Base-by-base conservation (phyloP, 2,797 vertebrate genomes). In the Sebastes steindachneri region DNA sequence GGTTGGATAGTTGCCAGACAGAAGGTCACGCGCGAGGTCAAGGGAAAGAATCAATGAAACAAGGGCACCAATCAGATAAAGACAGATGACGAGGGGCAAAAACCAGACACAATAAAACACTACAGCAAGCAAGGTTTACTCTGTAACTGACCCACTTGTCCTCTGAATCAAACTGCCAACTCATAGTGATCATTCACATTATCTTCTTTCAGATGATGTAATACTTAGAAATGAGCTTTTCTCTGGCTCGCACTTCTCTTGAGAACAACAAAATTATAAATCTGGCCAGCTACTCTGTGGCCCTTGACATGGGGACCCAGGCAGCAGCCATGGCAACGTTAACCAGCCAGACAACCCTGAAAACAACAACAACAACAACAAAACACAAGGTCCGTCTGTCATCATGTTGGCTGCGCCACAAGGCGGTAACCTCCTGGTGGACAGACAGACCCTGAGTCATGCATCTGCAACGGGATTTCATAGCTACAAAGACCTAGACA, bases 271-370 rank as follows among this genome's bases (percentile, higher is more conserved):
- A 73, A 77, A 79, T 65, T 76, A 75, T 75, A 75, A 78, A 80
- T 75, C 65, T 68, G 83, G 70, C 72, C 33, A 81, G 73, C 41
- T 23, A 41, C 69, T 77, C 35, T 17, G 26, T 14, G 58, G 84
- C 66, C 89, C 88, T 91, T 91, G 85, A 94, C 89, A 90, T n/a
- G 0, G 31, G 74, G 86, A 88, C 86, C 79, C 77, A 65, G 84
- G 80, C 83, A 83, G 89, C 76, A 75, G 75, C 71, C 88, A 91
- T 87, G 77, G 77, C 65, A 90, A 90, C 88, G 65, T 53, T 79
- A 80, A 79, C 75, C 65, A 76, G 68, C 37, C 68, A 70, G 75
- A 79, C 86, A 89, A 89, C 86, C 89, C 82, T 75, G 78, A 87
- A 88, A 88, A 84, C 70, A 88, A 71, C 73, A 90, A 73, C 58